phyloP scores from a whole-genome alignment of 1,140 invertebrate species.

The Halesus radiatus region DNA sequence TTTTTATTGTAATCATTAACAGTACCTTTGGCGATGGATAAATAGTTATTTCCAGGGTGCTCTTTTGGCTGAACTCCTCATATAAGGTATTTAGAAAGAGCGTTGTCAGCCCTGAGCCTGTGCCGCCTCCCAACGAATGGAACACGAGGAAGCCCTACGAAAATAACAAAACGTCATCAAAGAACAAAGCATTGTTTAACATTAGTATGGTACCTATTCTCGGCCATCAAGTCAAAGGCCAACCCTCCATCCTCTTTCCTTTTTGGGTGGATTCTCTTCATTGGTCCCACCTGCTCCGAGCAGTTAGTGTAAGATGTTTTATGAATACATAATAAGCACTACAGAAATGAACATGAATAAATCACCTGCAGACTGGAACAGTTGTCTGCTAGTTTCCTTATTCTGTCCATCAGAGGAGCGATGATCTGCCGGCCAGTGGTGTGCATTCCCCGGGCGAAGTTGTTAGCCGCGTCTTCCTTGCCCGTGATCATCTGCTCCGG shows the following conservation, averaged over 20 bases:
- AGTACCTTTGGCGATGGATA: constrained; percentile 81
- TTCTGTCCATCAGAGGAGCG: constrained; percentile 78
- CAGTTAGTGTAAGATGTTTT: too few species aligned
- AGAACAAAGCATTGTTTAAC: not conserved
- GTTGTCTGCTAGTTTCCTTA: constrained; percentile 83
- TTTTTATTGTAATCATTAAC: too few species aligned
- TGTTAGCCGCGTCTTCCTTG: constrained; percentile 88
- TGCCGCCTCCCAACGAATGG: constrained; percentile 91
- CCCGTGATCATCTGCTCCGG: constrained; percentile 81
- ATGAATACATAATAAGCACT: too few species aligned
- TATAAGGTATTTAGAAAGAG: constrained; percentile 90
- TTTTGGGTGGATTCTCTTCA: too few species aligned
- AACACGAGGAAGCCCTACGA: constrained; percentile 91
- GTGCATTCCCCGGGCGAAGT: constrained; percentile 86
- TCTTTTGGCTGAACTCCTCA: constrained; percentile 91
- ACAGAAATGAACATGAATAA: not conserved
- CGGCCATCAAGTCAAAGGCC: too few species aligned
- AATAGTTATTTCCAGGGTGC: constrained; percentile 90
- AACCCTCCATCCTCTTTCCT: too few species aligned
- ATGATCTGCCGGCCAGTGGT: constrained; percentile 86
- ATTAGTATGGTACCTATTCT: too few species aligned
- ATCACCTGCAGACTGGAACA: constrained; percentile 82
- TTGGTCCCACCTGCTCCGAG: too few species aligned
- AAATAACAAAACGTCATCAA: not conserved
- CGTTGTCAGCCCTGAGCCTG: constrained; percentile 90